Evolutionary conservation across 2,797 vertebrate genomes (phyloP), one percentile per base, ranked within the genome.

Genomic region (Salarias fasciatus): DNA sequence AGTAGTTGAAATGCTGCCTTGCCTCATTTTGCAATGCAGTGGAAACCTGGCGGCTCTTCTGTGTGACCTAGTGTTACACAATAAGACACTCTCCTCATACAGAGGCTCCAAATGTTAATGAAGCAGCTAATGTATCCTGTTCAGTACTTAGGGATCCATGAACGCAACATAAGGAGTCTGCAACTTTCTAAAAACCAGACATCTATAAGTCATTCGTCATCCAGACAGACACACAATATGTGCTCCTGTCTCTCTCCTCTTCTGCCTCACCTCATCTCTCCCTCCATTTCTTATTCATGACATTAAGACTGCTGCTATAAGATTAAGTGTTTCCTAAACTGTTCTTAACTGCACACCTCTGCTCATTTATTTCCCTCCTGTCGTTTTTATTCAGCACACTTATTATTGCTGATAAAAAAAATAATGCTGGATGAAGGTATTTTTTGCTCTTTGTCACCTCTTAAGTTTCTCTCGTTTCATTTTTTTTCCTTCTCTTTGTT

Each of bases 281-380:
- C 61, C 69, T 61, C 49, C 41, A 70, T 89, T 77, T 58, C 77
- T 84, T 89, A 91, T 91, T 92, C 79, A 92, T 90, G 82, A 88
- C 87, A 85, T 85, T 79, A 69, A 77, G 83, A 68, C 75, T 60
- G 82, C 74, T 63, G 53, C 63, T 80, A 67, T 74, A 82, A 91
- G 81, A 90, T 91, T 90, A 88, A 82, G 81, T 88, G 84, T 73
- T 84, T 54, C 74, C 63, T 80, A 79, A 74, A 83, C 63, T 61
- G 66, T 61, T 37, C 15, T 63, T 55, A 47, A 38, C 55, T 62
- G 35, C 53, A 30, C 44, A 60, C 63, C 52, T 40, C 18, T 11
- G 2, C 37, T 6, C 18, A 28, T 66, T 60, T 65, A 28, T 69
- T 61, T 61, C 63, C 53, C 45, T 33, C 53, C 50, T 36, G 44